Evolutionary conservation across 2,113 vertebrate species (phyloP), one percentile per base, ranked within the genome.

Genomic region (Tyrannus savana): DNA sequence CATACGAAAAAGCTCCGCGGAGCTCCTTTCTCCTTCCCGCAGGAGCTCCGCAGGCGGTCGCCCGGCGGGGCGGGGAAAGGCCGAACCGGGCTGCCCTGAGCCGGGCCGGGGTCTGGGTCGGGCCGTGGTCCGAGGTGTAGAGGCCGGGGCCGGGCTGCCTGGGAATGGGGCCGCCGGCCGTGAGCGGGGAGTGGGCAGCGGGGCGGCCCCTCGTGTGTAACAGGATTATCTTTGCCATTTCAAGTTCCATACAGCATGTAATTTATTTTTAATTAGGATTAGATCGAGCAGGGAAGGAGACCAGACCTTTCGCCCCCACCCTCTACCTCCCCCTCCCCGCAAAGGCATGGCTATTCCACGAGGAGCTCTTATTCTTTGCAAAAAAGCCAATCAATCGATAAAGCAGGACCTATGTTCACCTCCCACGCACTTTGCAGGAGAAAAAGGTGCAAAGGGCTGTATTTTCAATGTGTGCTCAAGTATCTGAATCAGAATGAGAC

Each of bases 181-280:
- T 37, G 52, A 85, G 78, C 49, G 50, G 83, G 55, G 59, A 74
- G 63, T 15, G 90, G 90, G 73, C 52, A 79, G 83, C 5, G 58
- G 46, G 87, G 87, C 12, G 47, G 80, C 91, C 27, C 80, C 37
- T 92, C 49, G 44, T 64, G 91, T 93, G 63, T 92, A 98, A 98
- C 97, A 97, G 98, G 98, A 98, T 98, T 98, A 98, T 96, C 97
- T 95, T 95, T 97, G 95, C 96, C 97, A 96, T 97, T 98, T 97
- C 96, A 97, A 97, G 92, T 97, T 97, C 97, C 94, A 93, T 97
- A 76, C 96, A 92, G 97, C 97, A 97, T 98, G 98, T 98, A 97
- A 98, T 98, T 98, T 98, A 98, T 98, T 98, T 98, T 98, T 98
- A 98, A 98, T 98, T 98, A 98, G 98, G 98, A 98, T 98, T 98